phyloP scores from a whole-genome alignment of 2,113 vertebrate species.

The Hydrolagus affinis region DNA sequence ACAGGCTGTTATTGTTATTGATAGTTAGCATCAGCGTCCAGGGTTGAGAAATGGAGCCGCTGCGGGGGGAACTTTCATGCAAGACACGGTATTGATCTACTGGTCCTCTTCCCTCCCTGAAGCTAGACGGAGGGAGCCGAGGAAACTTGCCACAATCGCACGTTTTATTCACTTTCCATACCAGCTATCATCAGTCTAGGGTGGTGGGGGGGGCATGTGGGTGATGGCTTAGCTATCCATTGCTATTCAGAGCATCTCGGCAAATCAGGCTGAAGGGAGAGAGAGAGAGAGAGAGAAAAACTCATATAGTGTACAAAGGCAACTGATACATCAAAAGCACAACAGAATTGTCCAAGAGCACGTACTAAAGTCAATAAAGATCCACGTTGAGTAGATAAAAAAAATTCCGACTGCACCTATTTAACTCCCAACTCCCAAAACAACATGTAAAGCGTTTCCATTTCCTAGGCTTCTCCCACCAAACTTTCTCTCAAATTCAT shows the following conservation, averaged over 20 bases:
- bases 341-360: not conserved
- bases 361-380: slow-evolving; percentile 22
- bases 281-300: not conserved
- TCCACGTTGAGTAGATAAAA: slow-evolving; percentile 3
- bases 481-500: not conserved
- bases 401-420: slow-evolving; percentile 1
- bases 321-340: not conserved
- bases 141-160: slow-evolving; percentile 37
- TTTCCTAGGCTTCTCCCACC: not conserved
- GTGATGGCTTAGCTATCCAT: not conserved
- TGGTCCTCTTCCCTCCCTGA: slow-evolving; percentile 48
- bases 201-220: too few species aligned
- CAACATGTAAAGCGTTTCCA: not conserved
- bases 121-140: slow-evolving; percentile 41
- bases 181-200: slow-evolving; percentile 17
- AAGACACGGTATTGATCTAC: slow-evolving; percentile 67
- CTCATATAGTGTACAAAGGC: not conserved
- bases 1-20: slow-evolving; percentile 70
- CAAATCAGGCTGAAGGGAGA: not conserved
- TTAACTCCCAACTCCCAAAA: slow-evolving; percentile 4
- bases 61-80: slow-evolving; percentile 56
- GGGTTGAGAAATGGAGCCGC: slow-evolving; percentile 70
- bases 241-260: slow-evolving; percentile 6
- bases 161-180: slow-evolving; percentile 22
- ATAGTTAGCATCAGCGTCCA: slow-evolving; percentile 69